Evolutionary conservation across 2,797 vertebrate genomes (phyloP), one percentile per base, ranked within the genome.

Genomic region (Oryzias sinensis): DNA sequence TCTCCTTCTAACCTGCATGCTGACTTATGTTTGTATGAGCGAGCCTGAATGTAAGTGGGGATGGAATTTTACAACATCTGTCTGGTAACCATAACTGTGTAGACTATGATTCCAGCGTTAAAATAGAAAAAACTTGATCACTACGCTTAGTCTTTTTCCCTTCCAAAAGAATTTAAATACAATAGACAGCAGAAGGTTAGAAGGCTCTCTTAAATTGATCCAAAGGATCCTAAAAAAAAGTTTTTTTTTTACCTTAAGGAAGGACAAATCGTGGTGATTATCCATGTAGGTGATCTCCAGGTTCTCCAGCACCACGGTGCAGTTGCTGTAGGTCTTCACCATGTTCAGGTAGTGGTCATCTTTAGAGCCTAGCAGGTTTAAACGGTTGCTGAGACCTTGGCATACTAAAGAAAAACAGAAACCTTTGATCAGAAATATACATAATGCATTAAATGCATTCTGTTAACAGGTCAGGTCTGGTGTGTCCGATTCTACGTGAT

Each of bases 261-360:
- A 99, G 62, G 94, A 96, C 57, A 97, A 89, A 82, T 98, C 93
- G 0, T 88, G 91, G 25, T 92, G 81, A 15, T 85, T 85, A 7
- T 93, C 90, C 66, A 93, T 87, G 0, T 96, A 79, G 2, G 96
- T 96, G 62, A 99, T 91, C 82, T 99, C 97, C 85, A 99, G 84
- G 81, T 98, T 99, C 75, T 97, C 95, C 54, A 98, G 90, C 4
- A 99, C 88, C 65, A 98, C 92, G 2, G 96, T 95, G 14, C 97
- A 99, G 85, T 94, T 97, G 79, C 93, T 95, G 87, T 97, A 97
- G 84, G 96, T 96, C 83, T 92, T 94, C 75, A 94, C 92, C 66
- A 98, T 88, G 80, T 92, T 96, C 70, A 86, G 83, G 70, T 96
- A 99, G 84, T 99, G 97, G 65, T 96, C 92, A 1, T 96, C 93